Conservation (phyloP, 2,888 invertebrate species). For the Xestia sexstrigata region DNA sequence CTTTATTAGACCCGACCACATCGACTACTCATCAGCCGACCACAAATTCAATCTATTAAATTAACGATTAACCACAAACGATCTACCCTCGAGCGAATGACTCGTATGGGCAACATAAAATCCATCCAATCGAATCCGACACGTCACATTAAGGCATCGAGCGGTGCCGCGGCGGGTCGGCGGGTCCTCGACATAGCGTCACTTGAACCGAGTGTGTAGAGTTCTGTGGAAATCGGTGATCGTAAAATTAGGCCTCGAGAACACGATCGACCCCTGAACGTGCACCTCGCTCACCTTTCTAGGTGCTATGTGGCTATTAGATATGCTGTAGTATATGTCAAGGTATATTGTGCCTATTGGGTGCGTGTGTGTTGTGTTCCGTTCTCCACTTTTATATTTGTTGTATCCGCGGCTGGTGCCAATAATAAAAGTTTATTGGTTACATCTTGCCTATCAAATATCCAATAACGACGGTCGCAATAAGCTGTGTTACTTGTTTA, state of each 20-base stretch:
- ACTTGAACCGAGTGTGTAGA: conserved; percentile 85
- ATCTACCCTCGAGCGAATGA: conserved; percentile 76
- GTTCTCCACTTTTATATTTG: conserved; percentile 70
- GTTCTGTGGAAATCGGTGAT: conserved; percentile 82
- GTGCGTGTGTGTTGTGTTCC: conserved; percentile 3
- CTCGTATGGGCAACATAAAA: conserved; percentile 84
- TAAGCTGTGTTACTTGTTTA: conserved; percentile 80
- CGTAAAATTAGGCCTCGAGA: conserved; percentile 86
- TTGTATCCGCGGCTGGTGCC: conserved; percentile 79
- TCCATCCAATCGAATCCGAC: conserved; percentile 86
- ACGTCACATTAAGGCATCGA: conserved; percentile 83
- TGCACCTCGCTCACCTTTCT: conserved; percentile 50
- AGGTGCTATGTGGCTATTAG: conserved; percentile 35
- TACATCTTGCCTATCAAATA: conserved; percentile 85
- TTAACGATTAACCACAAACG: conserved; percentile 83
- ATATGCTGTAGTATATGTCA: background rate
- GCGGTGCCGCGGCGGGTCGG: conserved; percentile 62
- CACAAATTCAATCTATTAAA: conserved; percentile 83
- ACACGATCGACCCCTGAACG: conserved; percentile 63
- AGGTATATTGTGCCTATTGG: conserved; percentile 11
- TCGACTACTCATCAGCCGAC: conserved; percentile 71
- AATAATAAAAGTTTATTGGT: conserved; percentile 86
- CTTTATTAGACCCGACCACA: conserved; percentile 44
- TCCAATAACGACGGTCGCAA: conserved; percentile 82
- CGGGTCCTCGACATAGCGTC: conserved; percentile 81